Evolutionary conservation across 1,140 invertebrate genomes (phyloP).

Genomic region (Pararge aegeria): DNA sequence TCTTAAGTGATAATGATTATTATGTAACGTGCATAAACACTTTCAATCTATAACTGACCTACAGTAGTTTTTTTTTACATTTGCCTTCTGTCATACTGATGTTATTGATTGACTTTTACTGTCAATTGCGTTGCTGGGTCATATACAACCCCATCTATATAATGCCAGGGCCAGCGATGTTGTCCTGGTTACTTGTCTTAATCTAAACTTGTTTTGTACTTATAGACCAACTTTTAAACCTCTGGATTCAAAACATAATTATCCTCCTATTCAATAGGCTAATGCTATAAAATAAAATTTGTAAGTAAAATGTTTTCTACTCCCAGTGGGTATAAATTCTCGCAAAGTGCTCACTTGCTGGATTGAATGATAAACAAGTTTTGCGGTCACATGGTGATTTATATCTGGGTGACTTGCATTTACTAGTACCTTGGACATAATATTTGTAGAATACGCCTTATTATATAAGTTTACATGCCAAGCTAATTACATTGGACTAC

Average conservation of each 20-base stretch:
- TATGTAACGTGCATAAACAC: not conserved
- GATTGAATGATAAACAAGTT: not conserved
- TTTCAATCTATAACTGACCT: not conserved
- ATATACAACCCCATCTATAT: too few species aligned
- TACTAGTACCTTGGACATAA: not conserved
- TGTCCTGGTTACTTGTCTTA: too few species aligned
- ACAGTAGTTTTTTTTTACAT: not conserved
- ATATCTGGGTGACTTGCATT: conserved; percentile 1
- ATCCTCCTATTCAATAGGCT: too few species aligned
- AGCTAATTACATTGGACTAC: not conserved
- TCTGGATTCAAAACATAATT: too few species aligned
- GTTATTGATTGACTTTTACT: too few species aligned
- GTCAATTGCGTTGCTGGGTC: too few species aligned
- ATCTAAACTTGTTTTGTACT: too few species aligned
- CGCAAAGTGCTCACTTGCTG: not conserved
- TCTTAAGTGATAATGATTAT: not conserved
- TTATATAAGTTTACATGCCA: not conserved
- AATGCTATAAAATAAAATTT: not conserved
- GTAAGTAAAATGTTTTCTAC: not conserved
- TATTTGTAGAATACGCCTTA: not conserved
- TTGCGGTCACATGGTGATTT: not conserved
- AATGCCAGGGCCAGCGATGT: too few species aligned
- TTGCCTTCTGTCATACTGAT: not conserved
- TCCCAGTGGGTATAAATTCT: not conserved
- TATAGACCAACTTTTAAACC: too few species aligned